phyloP scores from a whole-genome alignment of 2,888 invertebrate species.

The Drosophila macrospina region DNA sequence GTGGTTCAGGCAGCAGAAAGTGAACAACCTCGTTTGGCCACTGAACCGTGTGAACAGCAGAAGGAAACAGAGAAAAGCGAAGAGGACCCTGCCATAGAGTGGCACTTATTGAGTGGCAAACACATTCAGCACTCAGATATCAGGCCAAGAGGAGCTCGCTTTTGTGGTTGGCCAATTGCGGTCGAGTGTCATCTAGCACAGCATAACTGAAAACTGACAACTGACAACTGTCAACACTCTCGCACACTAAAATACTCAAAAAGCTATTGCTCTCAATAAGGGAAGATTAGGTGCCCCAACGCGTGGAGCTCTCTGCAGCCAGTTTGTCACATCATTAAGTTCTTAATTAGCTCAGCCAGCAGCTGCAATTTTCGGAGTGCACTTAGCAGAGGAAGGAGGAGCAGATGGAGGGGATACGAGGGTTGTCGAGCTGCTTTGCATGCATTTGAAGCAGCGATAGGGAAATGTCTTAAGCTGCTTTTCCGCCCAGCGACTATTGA shows the following conservation, averaged over 20 bases:
- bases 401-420: background rate
- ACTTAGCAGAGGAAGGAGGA: background rate
- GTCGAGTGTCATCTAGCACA: conserved; percentile 68
- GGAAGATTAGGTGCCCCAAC: conserved; percentile 36
- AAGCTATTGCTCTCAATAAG: conserved; percentile 33
- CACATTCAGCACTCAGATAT: conserved; percentile 27
- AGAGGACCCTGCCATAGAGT: conserved; percentile 19
- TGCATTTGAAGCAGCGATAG: conserved; percentile 19
- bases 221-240: conserved; percentile 23
- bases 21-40: conserved; percentile 57
- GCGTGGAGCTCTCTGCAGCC: conserved; percentile 32
- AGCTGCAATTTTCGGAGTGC: conserved; percentile 32
- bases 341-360: conserved; percentile 56
- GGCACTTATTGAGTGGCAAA: conserved; percentile 53
- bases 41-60: conserved; percentile 48
- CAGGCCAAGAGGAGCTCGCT: conserved; percentile 14
- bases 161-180: conserved; percentile 61
- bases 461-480: conserved; percentile 52
- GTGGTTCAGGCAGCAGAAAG: conserved; percentile 35
- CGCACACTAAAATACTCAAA: background rate
- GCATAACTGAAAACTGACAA: conserved; percentile 26
- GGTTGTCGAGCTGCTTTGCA: conserved; percentile 51
- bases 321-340: conserved; percentile 69
- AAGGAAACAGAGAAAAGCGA: background rate
- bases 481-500: conserved; percentile 29